Base-by-base conservation (phyloP, 2,797 vertebrate genomes). In the Rhinatrema bivittatum region DNA sequence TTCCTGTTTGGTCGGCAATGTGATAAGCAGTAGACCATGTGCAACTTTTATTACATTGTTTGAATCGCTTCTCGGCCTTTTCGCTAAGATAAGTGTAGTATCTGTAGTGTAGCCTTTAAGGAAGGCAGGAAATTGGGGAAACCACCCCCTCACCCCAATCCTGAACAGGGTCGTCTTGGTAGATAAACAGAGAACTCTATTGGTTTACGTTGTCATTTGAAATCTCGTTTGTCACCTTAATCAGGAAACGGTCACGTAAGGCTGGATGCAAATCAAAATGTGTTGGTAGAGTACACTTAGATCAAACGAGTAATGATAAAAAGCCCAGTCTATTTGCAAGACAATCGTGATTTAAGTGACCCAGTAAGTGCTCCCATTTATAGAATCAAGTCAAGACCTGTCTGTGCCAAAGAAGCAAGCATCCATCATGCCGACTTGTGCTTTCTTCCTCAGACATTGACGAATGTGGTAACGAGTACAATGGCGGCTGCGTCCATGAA, bases 401-500 rank as follows among this genome's bases (percentile, higher is more conserved):
- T 44, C 55, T 62, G 3, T 62, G 42, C 42, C 35, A 16, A 50
- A 65, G 45, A 56, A 43, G 20, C 46, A 25, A 62, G 32, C 39
- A 60, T 60, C 55, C 17, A 42, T 78, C 51, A 54, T 31, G 42
- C 3, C 76, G 43, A 63, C 57, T 54, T 74, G 30, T 76, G 46
- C 74, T 61, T 71, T 65, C 37, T 76, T 73, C 62, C 47, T 48
- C 53, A 99, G 96, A 98, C 75, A 77, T 89, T 54, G 94, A 98
- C 73, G 96, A 98, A 79, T 99, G 96, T 42, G 93, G 92, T 70
- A 71, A 86, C 1, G 89, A 93, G 35, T 85, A 91, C 77, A 95
- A 93, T 25, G 95, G 94, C 30, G 96, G 93, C 70, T 99, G 95
- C 35, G 96, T 98, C 45, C 96, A 98, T 1, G 93, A 98, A 63